phyloP scores from a whole-genome alignment of 2,888 invertebrate species.

The Macaria liturata region DNA sequence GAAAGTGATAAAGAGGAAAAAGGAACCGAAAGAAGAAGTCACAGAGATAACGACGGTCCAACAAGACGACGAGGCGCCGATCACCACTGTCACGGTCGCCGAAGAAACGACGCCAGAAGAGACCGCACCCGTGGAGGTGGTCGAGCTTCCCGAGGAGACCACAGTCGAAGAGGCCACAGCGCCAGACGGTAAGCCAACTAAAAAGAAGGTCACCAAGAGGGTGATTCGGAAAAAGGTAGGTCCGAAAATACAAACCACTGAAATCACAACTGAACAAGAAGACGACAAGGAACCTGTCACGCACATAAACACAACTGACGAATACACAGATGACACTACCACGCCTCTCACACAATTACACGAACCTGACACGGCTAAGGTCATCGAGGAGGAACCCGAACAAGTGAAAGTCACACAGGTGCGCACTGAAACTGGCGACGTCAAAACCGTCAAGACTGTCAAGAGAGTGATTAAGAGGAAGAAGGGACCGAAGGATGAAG shows the following conservation, averaged over 20 bases:
- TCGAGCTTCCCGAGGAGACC: constrained; percentile 57
- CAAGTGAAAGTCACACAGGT: neutral
- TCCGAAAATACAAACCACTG: constrained; percentile 54
- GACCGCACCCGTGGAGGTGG: constrained; percentile 17
- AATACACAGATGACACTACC: constrained; percentile 37
- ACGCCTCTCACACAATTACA: constrained; percentile 29
- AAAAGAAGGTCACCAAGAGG: constrained; percentile 55
- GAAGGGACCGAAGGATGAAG: neutral
- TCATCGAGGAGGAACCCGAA: constrained; percentile 29
- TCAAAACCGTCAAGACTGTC: neutral
- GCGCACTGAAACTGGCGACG: neutral
- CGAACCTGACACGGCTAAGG: constrained; percentile 10
- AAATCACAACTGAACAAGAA: constrained; percentile 44
- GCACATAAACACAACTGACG: constrained; percentile 42
- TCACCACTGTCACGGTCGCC: constrained; percentile 50
- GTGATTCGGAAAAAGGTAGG: constrained; percentile 51
- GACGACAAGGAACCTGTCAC: constrained; percentile 42
- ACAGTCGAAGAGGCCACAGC: constrained; percentile 43
- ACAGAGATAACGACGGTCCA: constrained; percentile 75
- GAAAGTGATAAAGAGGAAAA: constrained; percentile 13
- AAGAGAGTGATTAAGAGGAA: neutral
- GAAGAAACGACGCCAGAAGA: constrained; percentile 56
- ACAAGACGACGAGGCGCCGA: constrained; percentile 57
- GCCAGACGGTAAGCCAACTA: constrained; percentile 49
- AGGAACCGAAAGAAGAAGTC: constrained; percentile 45